Base-by-base conservation (phyloP, 2,888 invertebrate species). In the Strigamia transsilvanica region DNA sequence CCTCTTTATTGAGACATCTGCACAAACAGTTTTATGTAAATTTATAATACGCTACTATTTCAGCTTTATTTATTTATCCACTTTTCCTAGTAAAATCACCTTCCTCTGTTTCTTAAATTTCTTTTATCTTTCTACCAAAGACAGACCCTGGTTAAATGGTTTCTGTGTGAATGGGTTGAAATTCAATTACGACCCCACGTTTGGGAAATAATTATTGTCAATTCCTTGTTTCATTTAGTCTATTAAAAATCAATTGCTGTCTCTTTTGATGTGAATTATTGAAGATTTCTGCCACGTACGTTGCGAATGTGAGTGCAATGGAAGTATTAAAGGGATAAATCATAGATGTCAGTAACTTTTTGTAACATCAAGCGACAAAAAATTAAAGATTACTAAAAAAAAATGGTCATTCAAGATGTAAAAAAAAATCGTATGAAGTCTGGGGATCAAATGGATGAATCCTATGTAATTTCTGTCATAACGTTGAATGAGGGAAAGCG, bases 231-330 rank as follows among this genome's bases (percentile, higher is more conserved):
- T 73, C 73, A 73, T 73, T 73, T 73, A 56, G 73, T 73, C 73
- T 73, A 73, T 73, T 73, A 73, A 73, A 73, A 73, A 73, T 73
- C 73, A 73, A 27, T 73, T 73, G 66, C 32, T 73, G 56, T 73
- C 73, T 73, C 73, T 73, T 27, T 10, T 73, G n/a, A 73, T 32
- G 73, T 32, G 32, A 73, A 23, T 73, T 73, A 73, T 73, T 73
- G 27, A 73, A 12, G 73, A 73, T 73, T 73, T 73, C 73, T 23
- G 27, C 73, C 73, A 73, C 73, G 73, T 73, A 73, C 73, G 3
- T 27, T 13, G 27, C 32, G 73, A 27, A 73, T 23, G 73, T 32
- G 32, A 73, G 73, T 27, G 27, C 12, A 73, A 27, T 32, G 27
- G 32, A 73, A 73, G 10, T 73, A 73, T 73, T 73, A 73, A 27